Evolutionary conservation across 1,140 invertebrate genomes (phyloP).

Genomic region (Leptinotarsa defecta): DNA sequence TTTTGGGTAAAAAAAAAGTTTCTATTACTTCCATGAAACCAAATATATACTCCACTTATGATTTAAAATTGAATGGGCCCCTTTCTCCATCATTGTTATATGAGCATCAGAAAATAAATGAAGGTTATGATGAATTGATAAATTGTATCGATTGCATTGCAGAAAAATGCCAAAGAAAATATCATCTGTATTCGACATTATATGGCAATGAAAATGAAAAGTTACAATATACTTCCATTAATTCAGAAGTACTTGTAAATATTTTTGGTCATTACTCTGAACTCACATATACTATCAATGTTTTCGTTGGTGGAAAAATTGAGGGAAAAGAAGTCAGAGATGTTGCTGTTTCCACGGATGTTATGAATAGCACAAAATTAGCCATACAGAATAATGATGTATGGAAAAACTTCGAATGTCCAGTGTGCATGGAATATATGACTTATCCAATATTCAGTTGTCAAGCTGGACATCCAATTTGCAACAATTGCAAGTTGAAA

Average conservation of each 20-base stretch:
- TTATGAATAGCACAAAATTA: background rate
- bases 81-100: background rate
- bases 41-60: background rate
- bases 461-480: background rate
- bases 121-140: background rate
- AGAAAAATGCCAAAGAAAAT: background rate
- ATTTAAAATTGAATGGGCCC: background rate
- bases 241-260: no score
- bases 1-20: background rate
- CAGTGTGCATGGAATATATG: background rate
- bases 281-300: no score
- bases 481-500: background rate
- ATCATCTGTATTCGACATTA: background rate
- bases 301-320: no score
- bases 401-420: background rate
- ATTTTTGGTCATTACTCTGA: no score
- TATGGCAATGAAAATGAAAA: no score
- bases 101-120: background rate
- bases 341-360: background rate
- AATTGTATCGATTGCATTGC: background rate
- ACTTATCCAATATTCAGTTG: background rate
- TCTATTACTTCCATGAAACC: background rate
- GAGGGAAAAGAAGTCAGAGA: background rate
- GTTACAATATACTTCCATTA: no score
- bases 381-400: background rate